Evolutionary conservation across 2,797 vertebrate genomes (phyloP), one percentile per base, ranked within the genome.

Genomic region (Eptatretus atami): DNA sequence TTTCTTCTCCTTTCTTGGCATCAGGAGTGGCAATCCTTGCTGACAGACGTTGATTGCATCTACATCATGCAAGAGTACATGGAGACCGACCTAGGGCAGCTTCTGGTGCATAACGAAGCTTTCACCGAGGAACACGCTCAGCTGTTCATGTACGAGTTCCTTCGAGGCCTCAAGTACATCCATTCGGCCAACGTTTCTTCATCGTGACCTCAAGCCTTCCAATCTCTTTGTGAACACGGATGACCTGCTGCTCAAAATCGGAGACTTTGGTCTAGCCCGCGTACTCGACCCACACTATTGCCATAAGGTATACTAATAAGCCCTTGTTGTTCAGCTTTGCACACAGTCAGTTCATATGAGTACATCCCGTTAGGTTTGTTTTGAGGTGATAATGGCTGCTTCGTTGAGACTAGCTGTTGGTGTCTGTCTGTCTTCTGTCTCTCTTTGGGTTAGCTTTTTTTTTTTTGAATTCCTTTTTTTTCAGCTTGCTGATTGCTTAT

Each of bases 201-300:
- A 98, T 72, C 79, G 92, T 63, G 92, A 99, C 78, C 87, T 99
- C 73, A 99, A 99, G 74, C 92, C 90, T 67, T 86, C 92, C 71
- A 99, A 99, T 77, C 82, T 99, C 70, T 96, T 99, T 73, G 85
- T 99, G 75, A 98, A 94, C 78, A 98, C 90, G 1, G 88, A 99
- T 74, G 92, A 99, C 73, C 76, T 99, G 82, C 86, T 98, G 69
- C 82, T 98, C 71, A 93, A 87, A 79, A 87, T 99, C 53, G 92
- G 92, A 65, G 90, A 98, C 76, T 99, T 99, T 64, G 92, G 92
- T 64, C 77, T 99, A 70, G 90, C 92, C 44, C 81, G 90, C 68
- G 95, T 99, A 73, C 94, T 99, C 88, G 92, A 98, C 75, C 90
- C 90, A 64, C 92, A 99, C 77, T 99, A 99, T 74, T 99, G 88